These are phyloP conservation scores for Bubo blakistoni DNA, from an alignment of 2,113 vertebrate species.

Conservation along the genomic window DNA sequence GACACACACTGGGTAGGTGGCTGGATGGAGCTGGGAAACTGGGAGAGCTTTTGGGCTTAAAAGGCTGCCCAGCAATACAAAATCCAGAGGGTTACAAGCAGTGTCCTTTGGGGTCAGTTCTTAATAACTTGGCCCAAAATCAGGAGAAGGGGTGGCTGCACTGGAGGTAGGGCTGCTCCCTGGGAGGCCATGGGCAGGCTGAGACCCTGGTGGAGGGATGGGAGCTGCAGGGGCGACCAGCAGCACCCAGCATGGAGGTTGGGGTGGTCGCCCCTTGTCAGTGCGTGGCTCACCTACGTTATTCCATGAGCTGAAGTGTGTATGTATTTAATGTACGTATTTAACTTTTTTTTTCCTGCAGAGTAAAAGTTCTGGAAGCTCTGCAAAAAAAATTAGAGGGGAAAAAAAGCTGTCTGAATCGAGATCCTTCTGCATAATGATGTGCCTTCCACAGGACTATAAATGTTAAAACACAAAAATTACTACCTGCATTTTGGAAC, in stretches of 20 bases:
- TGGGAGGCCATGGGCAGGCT: neutral
- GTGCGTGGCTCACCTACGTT: accelerated
- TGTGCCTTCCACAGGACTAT: neutral
- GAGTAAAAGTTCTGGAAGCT: neutral
- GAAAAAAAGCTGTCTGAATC: neutral
- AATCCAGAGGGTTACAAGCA: neutral
- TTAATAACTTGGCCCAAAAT: neutral
- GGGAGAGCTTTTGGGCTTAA: neutral
- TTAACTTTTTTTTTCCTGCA: neutral
- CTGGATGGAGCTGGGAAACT: accelerated
- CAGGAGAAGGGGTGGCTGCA: accelerated
- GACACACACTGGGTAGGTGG: accelerated
- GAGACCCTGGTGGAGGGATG: neutral
- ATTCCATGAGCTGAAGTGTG: no score
- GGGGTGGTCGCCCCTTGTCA: neutral
- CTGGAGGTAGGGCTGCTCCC: neutral
- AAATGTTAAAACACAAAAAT: neutral
- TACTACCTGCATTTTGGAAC: neutral
- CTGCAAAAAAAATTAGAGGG: neutral
- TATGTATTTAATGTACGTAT: no score
- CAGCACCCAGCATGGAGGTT: accelerated
- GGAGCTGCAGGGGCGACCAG: neutral
- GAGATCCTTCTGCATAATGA: neutral
- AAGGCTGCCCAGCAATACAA: neutral
- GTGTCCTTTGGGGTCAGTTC: accelerated